Percentiles rank a stretch among this genome's conserved stretches.
These are phyloP conservation scores for Anodontia alba DNA, from an alignment of 2,888 invertebrate species.

Conservation along the genomic window DNA sequence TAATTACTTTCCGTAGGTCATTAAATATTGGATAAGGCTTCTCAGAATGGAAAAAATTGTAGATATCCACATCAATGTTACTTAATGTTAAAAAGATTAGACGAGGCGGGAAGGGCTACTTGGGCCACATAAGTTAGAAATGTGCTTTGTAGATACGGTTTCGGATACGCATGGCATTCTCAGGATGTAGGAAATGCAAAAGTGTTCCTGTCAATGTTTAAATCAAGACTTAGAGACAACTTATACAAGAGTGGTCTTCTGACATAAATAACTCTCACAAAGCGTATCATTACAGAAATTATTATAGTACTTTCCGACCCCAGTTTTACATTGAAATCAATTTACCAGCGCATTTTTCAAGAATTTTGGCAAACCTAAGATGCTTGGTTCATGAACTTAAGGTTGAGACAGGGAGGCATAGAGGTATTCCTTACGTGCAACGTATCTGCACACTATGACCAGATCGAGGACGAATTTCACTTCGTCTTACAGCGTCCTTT, in stretches of 20 bases:
- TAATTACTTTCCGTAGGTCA: background rate
- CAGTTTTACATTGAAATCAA: background rate
- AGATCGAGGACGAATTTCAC: too few relatives aligned
- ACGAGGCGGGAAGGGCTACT: conserved; percentile 5
- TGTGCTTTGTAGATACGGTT: conserved; percentile 15
- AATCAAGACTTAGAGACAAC: conserved; percentile 14
- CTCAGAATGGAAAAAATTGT: background rate
- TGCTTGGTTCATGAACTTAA: background rate
- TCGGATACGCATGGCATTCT: conserved; percentile 22
- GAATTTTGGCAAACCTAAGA: background rate
- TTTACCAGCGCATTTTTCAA: background rate
- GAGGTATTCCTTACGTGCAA: background rate
- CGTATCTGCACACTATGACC: too few relatives aligned
- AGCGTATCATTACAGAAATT: conserved; percentile 10
- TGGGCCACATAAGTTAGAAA: conserved; percentile 21
- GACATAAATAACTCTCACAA: background rate
- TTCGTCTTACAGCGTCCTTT: too few relatives aligned
- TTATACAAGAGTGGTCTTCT: conserved; percentile 16
- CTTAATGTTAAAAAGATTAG: conserved; percentile 2
- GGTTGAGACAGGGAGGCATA: background rate
- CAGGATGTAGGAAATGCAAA: conserved; percentile 20
- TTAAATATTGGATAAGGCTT: conserved; percentile 27
- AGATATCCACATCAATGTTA: conserved; percentile 21
- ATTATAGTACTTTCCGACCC: background rate
- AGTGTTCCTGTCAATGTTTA: background rate